phyloP scores from a whole-genome alignment of 2,888 invertebrate species.

The Poecilobothrus nobilitatus region DNA sequence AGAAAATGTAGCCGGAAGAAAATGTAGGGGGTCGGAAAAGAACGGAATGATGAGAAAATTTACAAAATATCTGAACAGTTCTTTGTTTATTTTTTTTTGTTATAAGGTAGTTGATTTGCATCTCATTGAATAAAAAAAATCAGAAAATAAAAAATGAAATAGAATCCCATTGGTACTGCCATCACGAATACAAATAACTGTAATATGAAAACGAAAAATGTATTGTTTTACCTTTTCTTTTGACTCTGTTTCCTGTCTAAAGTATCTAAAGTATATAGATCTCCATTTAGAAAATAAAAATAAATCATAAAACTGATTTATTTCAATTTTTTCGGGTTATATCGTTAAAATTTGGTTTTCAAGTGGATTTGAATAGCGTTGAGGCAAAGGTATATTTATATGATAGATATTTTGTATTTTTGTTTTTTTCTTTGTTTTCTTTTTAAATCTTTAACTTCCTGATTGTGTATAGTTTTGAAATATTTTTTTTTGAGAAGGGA shows the following conservation, averaged over 20 bases:
- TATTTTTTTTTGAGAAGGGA: no score
- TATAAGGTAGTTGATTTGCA: neutral
- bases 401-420: neutral
- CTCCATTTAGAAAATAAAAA: neutral
- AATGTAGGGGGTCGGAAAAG: no score
- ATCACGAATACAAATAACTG: neutral
- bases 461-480: no score
- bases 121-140: neutral
- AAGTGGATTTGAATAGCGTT: no score
- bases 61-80: no score
- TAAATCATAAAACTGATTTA: conserved; percentile 4
- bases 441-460: no score
- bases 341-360: no score
- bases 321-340: neutral
- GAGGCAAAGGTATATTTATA: no score
- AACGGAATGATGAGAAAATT: no score
- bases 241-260: neutral
- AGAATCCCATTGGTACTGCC: no score
- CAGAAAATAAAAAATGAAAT: neutral
- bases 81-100: neutral
- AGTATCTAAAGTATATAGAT: neutral
- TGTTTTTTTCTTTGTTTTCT: neutral
- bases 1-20: no score
- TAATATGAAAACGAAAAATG: neutral
- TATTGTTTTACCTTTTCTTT: no score